Conservation (phyloP, 1,140 invertebrate genomes). For the Temnothorax longispinosus region DNA sequence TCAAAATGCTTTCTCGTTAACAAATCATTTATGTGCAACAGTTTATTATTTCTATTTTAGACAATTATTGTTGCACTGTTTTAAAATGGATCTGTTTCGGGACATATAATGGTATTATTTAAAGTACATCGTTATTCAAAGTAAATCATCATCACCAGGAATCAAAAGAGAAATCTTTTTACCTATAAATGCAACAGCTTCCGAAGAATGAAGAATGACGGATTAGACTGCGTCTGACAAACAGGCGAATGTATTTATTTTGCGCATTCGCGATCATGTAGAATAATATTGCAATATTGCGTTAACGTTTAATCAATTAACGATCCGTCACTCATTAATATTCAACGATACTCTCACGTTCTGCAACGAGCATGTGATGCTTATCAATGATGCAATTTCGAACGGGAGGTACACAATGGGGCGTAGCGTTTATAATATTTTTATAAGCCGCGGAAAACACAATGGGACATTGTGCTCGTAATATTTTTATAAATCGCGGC, state of each 20-base stretch:
- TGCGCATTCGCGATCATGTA: neutral
- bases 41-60: neutral
- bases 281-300: neutral
- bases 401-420: neutral
- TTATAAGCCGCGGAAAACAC: no score
- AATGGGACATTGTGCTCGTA: neutral
- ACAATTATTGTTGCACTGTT: neutral
- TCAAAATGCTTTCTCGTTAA: neutral
- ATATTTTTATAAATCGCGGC: neutral
- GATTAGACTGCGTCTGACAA: neutral
- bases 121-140: neutral
- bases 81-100: neutral
- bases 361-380: neutral
- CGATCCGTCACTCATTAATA: slow-evolving; percentile 19
- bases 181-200: neutral
- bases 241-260: neutral
- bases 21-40: neutral
- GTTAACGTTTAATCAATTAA: slow-evolving; percentile 27
- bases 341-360: neutral
- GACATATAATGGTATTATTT: neutral
- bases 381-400: slow-evolving; percentile 21
- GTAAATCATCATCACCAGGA: neutral
- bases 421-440: neutral
- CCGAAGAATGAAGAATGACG: neutral
- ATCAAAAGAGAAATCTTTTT: neutral